Percentiles rank a stretch among this genome's conserved stretches.
phyloP scores from a whole-genome alignment of 2,888 invertebrate species.

The Dryadula phaetusa region DNA sequence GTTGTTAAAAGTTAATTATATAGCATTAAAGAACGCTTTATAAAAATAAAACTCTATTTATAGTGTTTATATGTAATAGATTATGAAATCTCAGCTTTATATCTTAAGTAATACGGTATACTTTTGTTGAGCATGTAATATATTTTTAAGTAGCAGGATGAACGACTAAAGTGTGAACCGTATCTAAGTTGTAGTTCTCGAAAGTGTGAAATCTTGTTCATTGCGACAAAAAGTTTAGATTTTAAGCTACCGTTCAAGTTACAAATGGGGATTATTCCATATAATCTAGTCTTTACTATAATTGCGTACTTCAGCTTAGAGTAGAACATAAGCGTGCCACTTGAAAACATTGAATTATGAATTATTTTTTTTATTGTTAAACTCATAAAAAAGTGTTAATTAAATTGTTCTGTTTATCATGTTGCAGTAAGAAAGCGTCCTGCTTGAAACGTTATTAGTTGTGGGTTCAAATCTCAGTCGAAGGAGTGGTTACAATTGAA shows the following conservation, averaged over 20 bases:
- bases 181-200: constrained; percentile 55
- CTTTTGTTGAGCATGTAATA: constrained; percentile 13
- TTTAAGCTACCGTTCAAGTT: constrained; percentile 41
- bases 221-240: constrained; percentile 58
- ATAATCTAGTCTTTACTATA: background rate
- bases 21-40: constrained; percentile 4
- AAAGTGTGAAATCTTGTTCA: constrained; percentile 67
- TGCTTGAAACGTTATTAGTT: too few relatives aligned
- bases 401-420: too few relatives aligned
- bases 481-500: too few relatives aligned
- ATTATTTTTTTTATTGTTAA: background rate
- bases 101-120: accelerated
- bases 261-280: constrained; percentile 14
- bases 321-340: background rate
- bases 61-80: background rate
- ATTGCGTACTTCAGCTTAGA: background rate
- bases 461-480: too few relatives aligned
- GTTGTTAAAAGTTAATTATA: background rate
- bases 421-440: too few relatives aligned
- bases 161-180: constrained; percentile 53
- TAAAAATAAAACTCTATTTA: constrained; percentile 11
- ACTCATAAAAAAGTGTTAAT: background rate
- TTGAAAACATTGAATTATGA: background rate
- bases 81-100: constrained; percentile 33
- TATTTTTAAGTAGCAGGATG: constrained; percentile 30